Conservation (phyloP, 2,888 invertebrate genomes). For the Andrena hattorfiana region DNA sequence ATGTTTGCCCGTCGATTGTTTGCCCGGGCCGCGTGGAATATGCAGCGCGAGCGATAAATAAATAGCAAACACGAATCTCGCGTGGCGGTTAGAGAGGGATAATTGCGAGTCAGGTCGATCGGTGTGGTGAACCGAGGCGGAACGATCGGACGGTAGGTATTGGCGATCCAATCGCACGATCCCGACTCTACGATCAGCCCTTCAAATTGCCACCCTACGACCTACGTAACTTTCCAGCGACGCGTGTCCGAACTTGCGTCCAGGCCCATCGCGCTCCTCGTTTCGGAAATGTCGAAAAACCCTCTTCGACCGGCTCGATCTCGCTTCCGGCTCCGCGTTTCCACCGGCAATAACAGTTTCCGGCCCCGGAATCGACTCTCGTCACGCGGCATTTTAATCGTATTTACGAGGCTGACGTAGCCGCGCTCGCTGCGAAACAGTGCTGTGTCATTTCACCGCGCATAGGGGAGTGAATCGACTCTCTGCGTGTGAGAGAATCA, state of each 20-base stretch:
- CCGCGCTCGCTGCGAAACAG: neutral
- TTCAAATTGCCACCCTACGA: constrained; percentile 26
- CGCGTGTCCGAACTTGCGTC: constrained; percentile 6
- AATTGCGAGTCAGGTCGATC: constrained; percentile 75
- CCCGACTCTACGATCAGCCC: constrained; percentile 23
- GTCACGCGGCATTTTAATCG: constrained; percentile 38
- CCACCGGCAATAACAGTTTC: constrained; percentile 31
- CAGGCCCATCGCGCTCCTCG: neutral
- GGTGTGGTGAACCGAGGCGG: constrained; percentile 64
- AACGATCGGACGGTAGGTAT: constrained; percentile 50
- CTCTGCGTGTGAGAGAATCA: too few relatives aligned
- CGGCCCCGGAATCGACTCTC: constrained; percentile 20
- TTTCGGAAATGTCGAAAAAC: constrained; percentile 18
- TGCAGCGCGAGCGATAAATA: constrained; percentile 75
- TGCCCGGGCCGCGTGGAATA: constrained; percentile 67
- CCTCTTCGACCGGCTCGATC: neutral
- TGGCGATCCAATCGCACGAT: constrained; percentile 27
- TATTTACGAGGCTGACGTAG: constrained; percentile 16
- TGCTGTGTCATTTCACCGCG: neutral
- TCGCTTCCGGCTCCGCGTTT: neutral
- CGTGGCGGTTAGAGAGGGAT: constrained; percentile 69
- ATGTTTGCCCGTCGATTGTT: constrained; percentile 72
- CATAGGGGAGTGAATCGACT: neutral
- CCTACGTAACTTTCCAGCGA: constrained; percentile 26
- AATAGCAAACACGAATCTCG: constrained; percentile 76